Evolutionary conservation across 2,888 invertebrate genomes (phyloP), one percentile per base, ranked within the genome.

Genomic region (Stratiomys singularior): DNA sequence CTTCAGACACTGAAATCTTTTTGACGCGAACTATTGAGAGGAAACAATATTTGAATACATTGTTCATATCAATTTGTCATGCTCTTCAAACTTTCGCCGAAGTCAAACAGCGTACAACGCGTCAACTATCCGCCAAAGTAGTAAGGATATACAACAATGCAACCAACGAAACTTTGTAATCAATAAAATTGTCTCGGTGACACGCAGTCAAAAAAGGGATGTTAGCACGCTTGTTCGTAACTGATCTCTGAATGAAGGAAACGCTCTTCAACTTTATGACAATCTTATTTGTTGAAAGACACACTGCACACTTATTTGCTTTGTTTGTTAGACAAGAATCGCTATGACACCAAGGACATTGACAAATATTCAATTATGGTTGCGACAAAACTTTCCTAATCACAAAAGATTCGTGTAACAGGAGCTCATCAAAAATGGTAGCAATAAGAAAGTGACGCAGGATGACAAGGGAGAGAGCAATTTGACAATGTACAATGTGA

Each of bases 331-430:
- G 52, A 52, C 52, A 52, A 52, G 52, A 52, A 52, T 18, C 9
- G 27, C 5, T 15, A 27, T 66, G 18, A 4, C 37, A 30, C n/a
- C 66, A 18, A 66, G 66, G 66, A 66, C 66, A 30, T 66, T 66
- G 66, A 66, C 66, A 66, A 66, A 66, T 66, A 66, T 66, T 37
- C 37, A 66, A 66, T 66, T 66, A 66, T 37, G 21, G n/a, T 37
- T 37, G 37, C 30, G 37, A 66, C 28, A 66, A 66, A 66, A 66
- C 37, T 66, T 66, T 66, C n/a, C 37, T 66, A 66, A 66, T 66
- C 66, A 66, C n/a, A 66, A 66, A 28, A 66, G 3, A 66, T 66
- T 23, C 28, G 30, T 18, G 66, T 28, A n/a, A 37, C 37, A 37
- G 4, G n/a, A 37, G 37, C 30, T 66, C 25, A 25, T 60, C 58